Conservation (phyloP, 1,140 invertebrate genomes). For the Trachymyrmex septentrionalis region DNA sequence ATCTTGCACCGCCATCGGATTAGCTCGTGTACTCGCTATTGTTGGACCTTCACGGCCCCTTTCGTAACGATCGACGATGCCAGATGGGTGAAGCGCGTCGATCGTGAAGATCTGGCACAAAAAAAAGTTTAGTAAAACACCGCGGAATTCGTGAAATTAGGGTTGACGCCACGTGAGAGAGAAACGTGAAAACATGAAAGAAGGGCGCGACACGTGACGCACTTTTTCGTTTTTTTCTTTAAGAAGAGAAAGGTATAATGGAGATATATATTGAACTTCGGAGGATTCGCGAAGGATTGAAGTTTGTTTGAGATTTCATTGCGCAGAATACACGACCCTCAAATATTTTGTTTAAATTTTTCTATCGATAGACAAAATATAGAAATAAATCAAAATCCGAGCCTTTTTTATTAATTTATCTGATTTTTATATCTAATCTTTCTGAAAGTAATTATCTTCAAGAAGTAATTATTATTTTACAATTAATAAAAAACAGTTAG, state of each 20-base stretch:
- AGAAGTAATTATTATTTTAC: background rate
- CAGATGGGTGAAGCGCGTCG: constrained; percentile 82
- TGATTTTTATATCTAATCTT: background rate
- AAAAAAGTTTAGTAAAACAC: constrained; percentile 83
- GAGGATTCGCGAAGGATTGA: background rate
- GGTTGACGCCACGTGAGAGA: constrained; percentile 76
- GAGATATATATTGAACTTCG: background rate
- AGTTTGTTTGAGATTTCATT: constrained; percentile 40
- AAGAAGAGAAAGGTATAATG: background rate
- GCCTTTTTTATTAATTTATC: background rate
- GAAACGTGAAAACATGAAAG: constrained; percentile 66
- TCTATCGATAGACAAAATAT: background rate
- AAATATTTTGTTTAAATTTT: background rate
- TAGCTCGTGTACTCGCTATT: constrained; percentile 75
- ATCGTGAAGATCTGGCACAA: constrained; percentile 55
- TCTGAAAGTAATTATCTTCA: background rate
- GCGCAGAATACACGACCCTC: background rate
- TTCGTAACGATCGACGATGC: constrained; percentile 74
- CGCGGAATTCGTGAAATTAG: constrained; percentile 83
- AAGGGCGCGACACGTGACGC: constrained; percentile 65
- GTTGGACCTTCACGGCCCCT: constrained; percentile 73
- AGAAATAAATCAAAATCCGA: background rate
- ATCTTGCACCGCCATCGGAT: constrained; percentile 70
- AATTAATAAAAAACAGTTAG: background rate
- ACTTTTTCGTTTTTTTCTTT: constrained; percentile 15